Percentiles rank a stretch among this genome's conserved stretches.
Conservation (phyloP, 2,113 vertebrate genomes). For the Chionomys nivalis region DNA sequence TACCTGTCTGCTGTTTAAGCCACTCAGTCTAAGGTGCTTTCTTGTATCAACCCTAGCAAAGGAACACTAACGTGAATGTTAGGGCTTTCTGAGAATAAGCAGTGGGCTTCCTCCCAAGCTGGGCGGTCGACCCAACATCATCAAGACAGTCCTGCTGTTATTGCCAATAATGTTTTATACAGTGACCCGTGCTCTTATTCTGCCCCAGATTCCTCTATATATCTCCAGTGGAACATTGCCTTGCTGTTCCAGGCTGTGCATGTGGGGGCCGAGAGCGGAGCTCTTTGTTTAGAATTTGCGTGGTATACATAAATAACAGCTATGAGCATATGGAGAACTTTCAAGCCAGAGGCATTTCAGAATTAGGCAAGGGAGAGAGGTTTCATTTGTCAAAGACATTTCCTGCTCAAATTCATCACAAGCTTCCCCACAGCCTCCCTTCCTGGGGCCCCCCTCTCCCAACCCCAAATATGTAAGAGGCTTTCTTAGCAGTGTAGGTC, state of each 20-base stretch:
- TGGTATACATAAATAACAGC: conserved; percentile 69
- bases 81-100: not conserved
- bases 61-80: not conserved
- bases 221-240: conserved; percentile 38
- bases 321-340: conserved; percentile 62
- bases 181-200: not conserved
- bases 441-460: not conserved
- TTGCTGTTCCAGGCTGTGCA: conserved; percentile 23
- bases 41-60: not conserved
- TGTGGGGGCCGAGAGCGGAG: conserved; percentile 33
- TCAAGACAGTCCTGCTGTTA: not conserved
- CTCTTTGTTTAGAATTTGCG: conserved; percentile 74
- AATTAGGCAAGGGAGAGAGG: conserved; percentile 62
- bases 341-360: conserved; percentile 70
- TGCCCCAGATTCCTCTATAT: not conserved
- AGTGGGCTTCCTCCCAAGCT: not conserved
- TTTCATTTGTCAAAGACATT: conserved; percentile 71
- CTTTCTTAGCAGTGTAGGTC: conserved; percentile 57
- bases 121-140: not conserved
- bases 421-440: conserved; percentile 44
- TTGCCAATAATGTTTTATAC: not conserved
- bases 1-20: not conserved
- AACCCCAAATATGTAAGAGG: conserved; percentile 52
- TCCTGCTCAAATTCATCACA: conserved; percentile 71
- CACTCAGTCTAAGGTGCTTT: not conserved